phyloP scores from a whole-genome alignment of 2,113 vertebrate genomes.

The Gymnorhina tibicen region DNA sequence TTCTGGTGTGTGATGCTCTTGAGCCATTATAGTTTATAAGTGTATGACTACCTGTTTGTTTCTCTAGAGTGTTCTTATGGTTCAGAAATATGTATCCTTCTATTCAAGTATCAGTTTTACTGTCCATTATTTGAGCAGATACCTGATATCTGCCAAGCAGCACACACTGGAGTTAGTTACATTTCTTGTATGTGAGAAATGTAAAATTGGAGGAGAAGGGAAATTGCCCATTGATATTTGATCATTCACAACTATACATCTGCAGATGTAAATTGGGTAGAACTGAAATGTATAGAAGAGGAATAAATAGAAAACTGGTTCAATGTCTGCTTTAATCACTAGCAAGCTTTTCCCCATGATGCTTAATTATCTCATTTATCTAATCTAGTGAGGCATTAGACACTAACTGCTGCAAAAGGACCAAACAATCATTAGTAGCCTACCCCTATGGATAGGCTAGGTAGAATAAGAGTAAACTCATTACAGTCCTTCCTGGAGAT shows the following conservation, averaged over 20 bases:
- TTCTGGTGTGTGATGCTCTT: neutral
- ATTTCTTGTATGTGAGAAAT: neutral
- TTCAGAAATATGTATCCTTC: neutral
- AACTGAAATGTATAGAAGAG: neutral
- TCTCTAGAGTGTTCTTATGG: neutral
- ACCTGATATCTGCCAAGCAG: neutral
- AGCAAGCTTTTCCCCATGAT: constrained; percentile 5
- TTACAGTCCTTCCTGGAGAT: neutral
- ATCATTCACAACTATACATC: neutral
- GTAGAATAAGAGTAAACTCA: neutral
- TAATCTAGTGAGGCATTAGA: constrained; percentile 44
- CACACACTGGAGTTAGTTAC: neutral
- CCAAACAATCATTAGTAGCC: neutral
- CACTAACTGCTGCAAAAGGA: constrained; percentile 7
- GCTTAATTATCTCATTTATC: constrained; percentile 60
- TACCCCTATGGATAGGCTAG: neutral
- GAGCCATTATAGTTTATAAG: neutral
- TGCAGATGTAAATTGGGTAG: neutral
- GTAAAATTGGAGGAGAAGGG: neutral
- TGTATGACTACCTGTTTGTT: neutral
- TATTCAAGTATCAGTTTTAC: neutral
- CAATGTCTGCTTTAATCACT: constrained; percentile 25
- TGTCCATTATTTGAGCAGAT: neutral
- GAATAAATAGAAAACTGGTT: neutral
- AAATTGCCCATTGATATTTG: neutral